phyloP scores from a whole-genome alignment of 2,113 vertebrate species.

The Rhynchopsitta pachyrhyncha region DNA sequence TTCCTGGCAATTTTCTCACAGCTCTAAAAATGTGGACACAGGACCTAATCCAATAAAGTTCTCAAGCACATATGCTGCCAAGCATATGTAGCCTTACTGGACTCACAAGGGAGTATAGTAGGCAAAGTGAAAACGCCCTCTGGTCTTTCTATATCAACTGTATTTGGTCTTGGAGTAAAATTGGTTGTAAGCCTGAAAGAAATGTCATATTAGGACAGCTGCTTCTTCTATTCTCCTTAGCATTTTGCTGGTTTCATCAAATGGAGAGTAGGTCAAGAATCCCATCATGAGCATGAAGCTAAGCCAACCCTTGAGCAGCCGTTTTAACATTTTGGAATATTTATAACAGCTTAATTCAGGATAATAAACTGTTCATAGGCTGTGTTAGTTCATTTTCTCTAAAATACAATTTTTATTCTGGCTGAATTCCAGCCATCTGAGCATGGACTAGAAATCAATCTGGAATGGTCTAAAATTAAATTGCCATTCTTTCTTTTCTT shows the following conservation, averaged over 20 bases:
- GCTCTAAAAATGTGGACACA: background rate
- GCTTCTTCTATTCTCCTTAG: background rate
- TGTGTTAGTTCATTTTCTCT: slow-evolving; percentile 18
- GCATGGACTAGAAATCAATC: background rate
- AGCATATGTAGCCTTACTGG: background rate
- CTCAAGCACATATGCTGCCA: background rate
- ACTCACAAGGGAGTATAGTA: background rate
- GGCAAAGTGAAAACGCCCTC: background rate
- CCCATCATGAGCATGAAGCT: background rate
- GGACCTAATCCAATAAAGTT: background rate
- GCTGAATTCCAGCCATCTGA: background rate
- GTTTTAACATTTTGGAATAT: slow-evolving; percentile 32
- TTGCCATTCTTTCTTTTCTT: background rate
- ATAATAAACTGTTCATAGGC: slow-evolving; percentile 18
- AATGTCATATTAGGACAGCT: slow-evolving; percentile 38
- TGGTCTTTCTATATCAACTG: background rate
- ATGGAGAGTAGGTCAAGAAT: slow-evolving; percentile 31
- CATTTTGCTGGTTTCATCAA: background rate
- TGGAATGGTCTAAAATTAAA: slow-evolving; percentile 10
- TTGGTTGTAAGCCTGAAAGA: background rate
- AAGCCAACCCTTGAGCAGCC: slow-evolving; percentile 19
- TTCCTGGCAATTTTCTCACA: slow-evolving; percentile 50
- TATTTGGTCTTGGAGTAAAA: background rate
- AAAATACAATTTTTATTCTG: slow-evolving; percentile 16
- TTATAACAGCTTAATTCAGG: slow-evolving; percentile 34